A percentile compares a stretch with the other conserved stretches of the same genome.
These are phyloP conservation scores for Agrochola lychnidis DNA, from an alignment of 2,888 invertebrate genomes.

Conservation along the genomic window DNA sequence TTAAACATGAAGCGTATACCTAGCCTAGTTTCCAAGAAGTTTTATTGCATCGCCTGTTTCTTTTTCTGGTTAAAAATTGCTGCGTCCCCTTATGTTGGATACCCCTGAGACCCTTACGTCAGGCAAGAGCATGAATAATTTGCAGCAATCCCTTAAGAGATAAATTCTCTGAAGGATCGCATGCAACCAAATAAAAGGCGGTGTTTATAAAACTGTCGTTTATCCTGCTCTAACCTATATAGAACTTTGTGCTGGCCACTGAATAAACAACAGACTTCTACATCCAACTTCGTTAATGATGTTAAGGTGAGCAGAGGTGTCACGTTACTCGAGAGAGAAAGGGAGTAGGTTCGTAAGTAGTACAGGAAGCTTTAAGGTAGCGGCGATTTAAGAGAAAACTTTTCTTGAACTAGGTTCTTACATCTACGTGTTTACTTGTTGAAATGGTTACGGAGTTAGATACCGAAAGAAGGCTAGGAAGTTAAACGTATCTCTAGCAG, in stretches of 20 bases:
- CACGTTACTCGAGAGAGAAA: constrained; percentile 36
- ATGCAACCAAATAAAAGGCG: constrained; percentile 27
- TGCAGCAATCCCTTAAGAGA: constrained; percentile 31
- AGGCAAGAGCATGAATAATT: constrained; percentile 47
- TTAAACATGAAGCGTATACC: constrained; percentile 10
- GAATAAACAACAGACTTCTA: constrained; percentile 48
- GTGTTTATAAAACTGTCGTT: constrained; percentile 34
- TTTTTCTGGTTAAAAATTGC: neutral
- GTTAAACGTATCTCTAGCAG: neutral
- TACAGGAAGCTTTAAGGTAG: constrained; percentile 25
- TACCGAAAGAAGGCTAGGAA: neutral
- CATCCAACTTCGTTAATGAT: constrained; percentile 53
- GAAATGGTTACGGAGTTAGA: neutral
- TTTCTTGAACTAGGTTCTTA: constrained; percentile 15
- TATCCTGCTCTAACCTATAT: constrained; percentile 36
- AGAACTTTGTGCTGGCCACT: constrained; percentile 34
- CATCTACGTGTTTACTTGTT: constrained; percentile 8
- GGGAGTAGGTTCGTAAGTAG: constrained; percentile 11
- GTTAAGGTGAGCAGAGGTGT: constrained; percentile 47
- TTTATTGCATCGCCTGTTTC: constrained; percentile 17
- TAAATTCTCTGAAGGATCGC: constrained; percentile 25
- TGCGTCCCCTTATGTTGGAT: neutral
- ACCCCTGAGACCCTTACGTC: constrained; percentile 18
- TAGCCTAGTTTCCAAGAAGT: constrained; percentile 22
- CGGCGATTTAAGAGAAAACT: constrained; percentile 37